Evolutionary conservation across 2,888 invertebrate genomes (phyloP), one percentile per base, ranked within the genome.

Genomic region (Pardosa pseudoannulata): DNA sequence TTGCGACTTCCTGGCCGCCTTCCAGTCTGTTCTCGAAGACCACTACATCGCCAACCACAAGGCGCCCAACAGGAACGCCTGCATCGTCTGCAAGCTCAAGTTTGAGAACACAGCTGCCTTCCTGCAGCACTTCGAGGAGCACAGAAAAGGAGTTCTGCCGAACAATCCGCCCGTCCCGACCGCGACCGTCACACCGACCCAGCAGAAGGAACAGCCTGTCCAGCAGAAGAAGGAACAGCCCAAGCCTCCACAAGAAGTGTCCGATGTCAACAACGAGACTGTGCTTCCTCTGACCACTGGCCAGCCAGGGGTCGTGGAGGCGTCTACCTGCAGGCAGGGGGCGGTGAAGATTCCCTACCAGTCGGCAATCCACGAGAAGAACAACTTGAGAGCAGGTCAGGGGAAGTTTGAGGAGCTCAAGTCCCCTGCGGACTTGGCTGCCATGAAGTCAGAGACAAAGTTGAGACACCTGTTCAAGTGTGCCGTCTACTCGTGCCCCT

Each of bases 21-120:
- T 87, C 28, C 64, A 75, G n/a, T 80, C 79, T 11, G 75, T 80
- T 6, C 64, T 87, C 3, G 64, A 80, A 31, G 87, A 87, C 71
- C 87, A 87, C 72, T 87, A 80, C 36, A 80, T 87, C 62, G 80
- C 80, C 1, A 62, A 50, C 7, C 87, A 87, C 31, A 87, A 87
- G 56, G 75, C 70, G 65, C 39, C 71, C 6, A 75, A 80, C 23
- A 87, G 76, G 64, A 87, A 80, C 71, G 64, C 75, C n/a, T 87
- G 87, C 56, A 76, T 79, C 19, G 76, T 76, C 0, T 87, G 87
- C 27, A 28, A 80, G 27, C 16, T 87, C 13, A 87, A 87, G 56
- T 87, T 87, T 67, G 87, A 87, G 65, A 68, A 65, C 7, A 80
- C 79, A 11, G 31, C 62, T 13, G 28, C 46, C 19, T 87, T 87